Base-by-base conservation (phyloP, 2,888 invertebrate genomes). In the Phaedon cochleariae region DNA sequence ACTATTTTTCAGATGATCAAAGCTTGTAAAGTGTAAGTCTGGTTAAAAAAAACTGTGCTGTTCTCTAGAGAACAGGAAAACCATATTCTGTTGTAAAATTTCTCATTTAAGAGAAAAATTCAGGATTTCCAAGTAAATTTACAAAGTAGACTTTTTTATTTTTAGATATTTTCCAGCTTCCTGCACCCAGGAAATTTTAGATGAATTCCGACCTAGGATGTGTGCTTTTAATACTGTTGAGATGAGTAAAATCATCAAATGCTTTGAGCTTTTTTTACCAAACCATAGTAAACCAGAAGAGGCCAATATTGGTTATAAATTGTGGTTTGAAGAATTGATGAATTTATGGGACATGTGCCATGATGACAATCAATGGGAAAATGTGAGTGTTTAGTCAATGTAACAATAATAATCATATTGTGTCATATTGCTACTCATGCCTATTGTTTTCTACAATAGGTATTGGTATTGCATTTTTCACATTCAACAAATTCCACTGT, bases 141-240 rank as follows among this genome's bases (percentile, higher is more conserved):
- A n/a, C n/a, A n/a, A n/a, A n/a, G n/a, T n/a, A n/a, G 2, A 21
- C 53, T 17, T 41, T 60, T 67, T 68, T 78, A 15, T 15, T 41
- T 79, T 51, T 78, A 91, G 90, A 59, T 94, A 92, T 81, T 92
- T 92, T 79, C 87, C 91, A 62, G 83, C 89, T 46, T 86, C 85
- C 34, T 90, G 95, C 0, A 95, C 95, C 0, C 88, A 90, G 82
- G 96, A 97, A 84, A 94, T 97, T 77, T 83, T 97, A 59, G 93
- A 91, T 61, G 92, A 94, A 82, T 88, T 93, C 79, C 86, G 92
- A 59, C 96, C 96, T 0, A 87, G 87, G 73, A 83, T 97, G 59
- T 93, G 92, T 77, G 94, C 94, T 0, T 90, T 92, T 84, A 86
- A 88, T 54, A 81, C 84, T 3, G 84, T 86, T 55, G 85, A 85